Evolutionary conservation across 92 coral and sea anemone species (phyloP).

Genomic region (Hydrozoanthus gracilis): DNA sequence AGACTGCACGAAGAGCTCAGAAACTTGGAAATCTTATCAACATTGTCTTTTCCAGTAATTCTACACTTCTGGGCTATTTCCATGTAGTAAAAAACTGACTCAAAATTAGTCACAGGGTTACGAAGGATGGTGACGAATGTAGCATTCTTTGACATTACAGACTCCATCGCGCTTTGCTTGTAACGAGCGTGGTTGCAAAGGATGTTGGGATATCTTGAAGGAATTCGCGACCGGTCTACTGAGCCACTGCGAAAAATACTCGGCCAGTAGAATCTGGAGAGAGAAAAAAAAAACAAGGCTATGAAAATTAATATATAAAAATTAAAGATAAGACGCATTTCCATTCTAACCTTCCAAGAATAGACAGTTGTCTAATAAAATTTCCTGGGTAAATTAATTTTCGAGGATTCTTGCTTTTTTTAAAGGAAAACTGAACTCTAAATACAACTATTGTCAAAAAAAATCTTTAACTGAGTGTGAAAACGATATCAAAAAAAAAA

Average conservation of each 20-base stretch:
- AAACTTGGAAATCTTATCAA: conserved; percentile 73
- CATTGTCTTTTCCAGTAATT: conserved; percentile 71
- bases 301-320: neutral
- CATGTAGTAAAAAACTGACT: conserved; percentile 92
- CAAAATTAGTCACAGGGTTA: conserved; percentile 86
- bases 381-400: no score
- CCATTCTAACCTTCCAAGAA: no score
- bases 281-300: neutral
- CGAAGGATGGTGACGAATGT: conserved; percentile 90
- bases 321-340: neutral
- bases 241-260: neutral
- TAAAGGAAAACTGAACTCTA: no score
- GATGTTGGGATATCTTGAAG: conserved; percentile 70
- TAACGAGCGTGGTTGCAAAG: conserved; percentile 91
- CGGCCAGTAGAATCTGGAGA: conserved; percentile 21
- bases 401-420: no score
- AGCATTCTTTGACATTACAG: conserved; percentile 83
- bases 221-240: conserved; percentile 25
- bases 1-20: conserved; percentile 71
- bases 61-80: conserved; percentile 79
- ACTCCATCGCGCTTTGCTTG: conserved; percentile 72
- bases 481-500: no score
- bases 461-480: no score
- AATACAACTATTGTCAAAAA: no score
- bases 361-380: neutral